These are phyloP conservation scores for Patella ulyssiponensis DNA, from an alignment of 2,888 invertebrate species.

Conservation along the genomic window DNA sequence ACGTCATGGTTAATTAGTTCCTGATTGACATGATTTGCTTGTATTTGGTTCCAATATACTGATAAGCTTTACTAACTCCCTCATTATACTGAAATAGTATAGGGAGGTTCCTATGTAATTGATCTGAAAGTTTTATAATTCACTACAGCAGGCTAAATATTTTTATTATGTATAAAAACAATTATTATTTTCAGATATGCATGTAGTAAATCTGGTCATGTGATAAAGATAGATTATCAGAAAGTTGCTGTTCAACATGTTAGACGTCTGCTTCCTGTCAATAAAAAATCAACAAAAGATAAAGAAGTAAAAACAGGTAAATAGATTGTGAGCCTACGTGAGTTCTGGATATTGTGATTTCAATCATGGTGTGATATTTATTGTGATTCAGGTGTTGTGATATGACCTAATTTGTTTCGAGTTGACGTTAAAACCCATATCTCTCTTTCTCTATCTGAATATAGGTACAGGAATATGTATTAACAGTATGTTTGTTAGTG, in stretches of 20 bases:
- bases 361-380: too few relatives aligned
- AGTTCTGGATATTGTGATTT: too few relatives aligned
- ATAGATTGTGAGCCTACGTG: too few relatives aligned
- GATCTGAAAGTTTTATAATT: neutral
- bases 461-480: constrained; percentile 60
- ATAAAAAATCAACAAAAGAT: constrained; percentile 47
- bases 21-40: too few relatives aligned
- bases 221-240: constrained; percentile 69
- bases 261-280: constrained; percentile 65
- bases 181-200: constrained; percentile 60
- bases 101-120: too few relatives aligned
- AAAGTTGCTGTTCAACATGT: constrained; percentile 66
- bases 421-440: too few relatives aligned
- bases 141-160: neutral
- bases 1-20: too few relatives aligned
- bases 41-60: too few relatives aligned
- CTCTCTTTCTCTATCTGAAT: neutral
- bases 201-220: constrained; percentile 68
- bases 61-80: too few relatives aligned
- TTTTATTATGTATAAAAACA: constrained; percentile 10
- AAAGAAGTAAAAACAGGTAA: constrained; percentile 41
- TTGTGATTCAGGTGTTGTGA: too few relatives aligned
- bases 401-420: too few relatives aligned
- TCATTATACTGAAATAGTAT: too few relatives aligned
- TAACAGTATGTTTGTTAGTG: constrained; percentile 67